These are phyloP conservation scores for Branchipolynoe longqiensis DNA, from an alignment of 2,888 invertebrate species.

Conservation along the genomic window DNA sequence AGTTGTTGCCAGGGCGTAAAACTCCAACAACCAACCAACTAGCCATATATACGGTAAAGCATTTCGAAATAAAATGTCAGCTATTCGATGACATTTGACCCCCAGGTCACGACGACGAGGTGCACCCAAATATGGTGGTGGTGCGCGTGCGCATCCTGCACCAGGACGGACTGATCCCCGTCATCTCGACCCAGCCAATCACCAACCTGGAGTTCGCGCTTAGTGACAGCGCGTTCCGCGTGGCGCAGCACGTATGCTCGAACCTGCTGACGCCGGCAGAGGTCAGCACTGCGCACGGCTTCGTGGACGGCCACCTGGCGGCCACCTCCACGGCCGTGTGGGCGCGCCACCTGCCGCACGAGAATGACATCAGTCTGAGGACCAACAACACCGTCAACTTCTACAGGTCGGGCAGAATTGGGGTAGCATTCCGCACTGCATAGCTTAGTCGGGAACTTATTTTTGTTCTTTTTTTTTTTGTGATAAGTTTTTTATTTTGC, in stretches of 20 bases:
- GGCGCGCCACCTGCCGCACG: neutral
- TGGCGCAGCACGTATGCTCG: slow-evolving; percentile 80
- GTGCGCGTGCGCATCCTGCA: slow-evolving; percentile 80
- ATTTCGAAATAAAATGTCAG: too few relatives aligned
- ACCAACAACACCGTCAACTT: slow-evolving; percentile 76
- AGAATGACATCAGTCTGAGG: slow-evolving; percentile 67
- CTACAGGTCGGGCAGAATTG: slow-evolving; percentile 80
- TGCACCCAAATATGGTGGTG: slow-evolving; percentile 78
- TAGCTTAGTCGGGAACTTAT: too few relatives aligned
- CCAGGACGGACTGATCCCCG: slow-evolving; percentile 81
- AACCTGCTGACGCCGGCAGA: slow-evolving; percentile 79
- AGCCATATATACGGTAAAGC: too few relatives aligned
- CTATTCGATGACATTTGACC: too few relatives aligned
- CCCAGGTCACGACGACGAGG: slow-evolving; percentile 76
- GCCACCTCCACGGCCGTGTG: neutral
- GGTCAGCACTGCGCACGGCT: slow-evolving; percentile 74
- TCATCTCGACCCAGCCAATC: slow-evolving; percentile 78
- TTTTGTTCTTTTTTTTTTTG: too few relatives aligned
- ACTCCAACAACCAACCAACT: too few relatives aligned
- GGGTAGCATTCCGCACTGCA: too few relatives aligned
- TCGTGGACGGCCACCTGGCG: slow-evolving; percentile 67
- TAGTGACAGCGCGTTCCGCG: slow-evolving; percentile 77
- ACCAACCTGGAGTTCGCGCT: slow-evolving; percentile 81
- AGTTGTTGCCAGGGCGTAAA: too few relatives aligned
- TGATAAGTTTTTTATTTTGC: too few relatives aligned